phyloP scores from a whole-genome alignment of 2,888 invertebrate species.

The Lottia scabra region DNA sequence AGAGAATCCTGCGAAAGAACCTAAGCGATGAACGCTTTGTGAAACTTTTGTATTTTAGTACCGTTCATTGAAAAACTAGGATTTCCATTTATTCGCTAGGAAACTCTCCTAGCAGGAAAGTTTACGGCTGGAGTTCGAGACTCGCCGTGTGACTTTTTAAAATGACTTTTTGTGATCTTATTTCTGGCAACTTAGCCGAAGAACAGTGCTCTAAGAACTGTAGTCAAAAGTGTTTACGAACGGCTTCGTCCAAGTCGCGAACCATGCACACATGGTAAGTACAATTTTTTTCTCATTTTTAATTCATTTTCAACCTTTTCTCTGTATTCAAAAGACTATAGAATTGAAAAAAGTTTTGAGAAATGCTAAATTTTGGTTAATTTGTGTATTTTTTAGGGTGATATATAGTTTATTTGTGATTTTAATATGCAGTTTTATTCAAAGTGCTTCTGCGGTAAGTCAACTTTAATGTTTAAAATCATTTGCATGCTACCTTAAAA shows the following conservation, averaged over 20 bases:
- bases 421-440: constrained; percentile 21
- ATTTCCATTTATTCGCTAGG: not conserved
- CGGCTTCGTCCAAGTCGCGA: not conserved
- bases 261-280: constrained; percentile 3
- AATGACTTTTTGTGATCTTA: constrained; percentile 1
- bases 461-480: too few relatives aligned
- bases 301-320: not conserved
- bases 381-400: constrained; percentile 24
- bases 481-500: too few relatives aligned
- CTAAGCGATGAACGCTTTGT: constrained; percentile 5
- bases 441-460: constrained; percentile 33
- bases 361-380: not conserved
- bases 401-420: constrained; percentile 15
- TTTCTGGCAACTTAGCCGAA: not conserved
- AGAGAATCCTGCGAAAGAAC: constrained; percentile 6
- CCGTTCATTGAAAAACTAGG: not conserved
- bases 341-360: not conserved
- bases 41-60: not conserved
- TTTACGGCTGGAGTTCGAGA: not conserved
- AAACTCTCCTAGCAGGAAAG: not conserved
- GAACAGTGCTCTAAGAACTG: constrained; percentile 3
- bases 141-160: not conserved
- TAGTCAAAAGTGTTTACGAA: constrained; percentile 5
- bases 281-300: not conserved
- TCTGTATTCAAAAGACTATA: not conserved